These are phyloP conservation scores for Zingel zingel DNA, from an alignment of 2,113 vertebrate species.

Conservation along the genomic window DNA sequence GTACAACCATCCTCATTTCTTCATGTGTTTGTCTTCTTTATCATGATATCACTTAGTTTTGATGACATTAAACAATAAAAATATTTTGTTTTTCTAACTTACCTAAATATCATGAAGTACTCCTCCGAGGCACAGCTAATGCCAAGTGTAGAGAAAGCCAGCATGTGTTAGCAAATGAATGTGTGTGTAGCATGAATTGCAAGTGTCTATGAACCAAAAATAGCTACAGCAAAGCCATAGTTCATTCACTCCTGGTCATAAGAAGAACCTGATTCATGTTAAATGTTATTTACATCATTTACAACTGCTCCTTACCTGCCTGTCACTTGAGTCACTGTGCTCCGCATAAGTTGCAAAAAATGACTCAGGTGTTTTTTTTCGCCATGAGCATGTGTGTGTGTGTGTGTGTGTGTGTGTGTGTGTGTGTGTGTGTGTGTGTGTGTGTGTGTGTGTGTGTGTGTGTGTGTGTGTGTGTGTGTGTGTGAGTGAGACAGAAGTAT, in stretches of 20 bases:
- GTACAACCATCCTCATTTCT: background rate
- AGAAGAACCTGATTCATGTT: conserved; percentile 67
- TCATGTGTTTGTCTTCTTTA: background rate
- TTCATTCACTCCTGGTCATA: conserved; percentile 41
- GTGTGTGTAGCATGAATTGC: conserved; percentile 33
- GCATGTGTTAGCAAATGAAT: conserved; percentile 32
- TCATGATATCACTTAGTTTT: background rate
- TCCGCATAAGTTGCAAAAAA: conserved; percentile 22
- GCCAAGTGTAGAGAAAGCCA: conserved; percentile 25
- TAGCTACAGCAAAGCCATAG: conserved; percentile 48
- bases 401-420: background rate
- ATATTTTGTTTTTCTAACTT: background rate
- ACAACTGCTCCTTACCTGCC: conserved; percentile 41
- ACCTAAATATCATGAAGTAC: background rate
- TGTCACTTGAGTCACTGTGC: conserved; percentile 6
- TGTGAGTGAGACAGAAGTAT: background rate
- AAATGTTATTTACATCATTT: conserved; percentile 72
- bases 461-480: background rate
- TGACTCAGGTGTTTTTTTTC: conserved; percentile 75
- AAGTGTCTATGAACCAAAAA: conserved; percentile 10
- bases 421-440: background rate
- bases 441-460: background rate
- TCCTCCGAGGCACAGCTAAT: background rate
- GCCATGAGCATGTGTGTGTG: conserved; percentile 10
- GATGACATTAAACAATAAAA: background rate